Evolutionary conservation across 2,113 vertebrate genomes (phyloP), one percentile per base, ranked within the genome.

Genomic region (Pontoporia blainvillei): DNA sequence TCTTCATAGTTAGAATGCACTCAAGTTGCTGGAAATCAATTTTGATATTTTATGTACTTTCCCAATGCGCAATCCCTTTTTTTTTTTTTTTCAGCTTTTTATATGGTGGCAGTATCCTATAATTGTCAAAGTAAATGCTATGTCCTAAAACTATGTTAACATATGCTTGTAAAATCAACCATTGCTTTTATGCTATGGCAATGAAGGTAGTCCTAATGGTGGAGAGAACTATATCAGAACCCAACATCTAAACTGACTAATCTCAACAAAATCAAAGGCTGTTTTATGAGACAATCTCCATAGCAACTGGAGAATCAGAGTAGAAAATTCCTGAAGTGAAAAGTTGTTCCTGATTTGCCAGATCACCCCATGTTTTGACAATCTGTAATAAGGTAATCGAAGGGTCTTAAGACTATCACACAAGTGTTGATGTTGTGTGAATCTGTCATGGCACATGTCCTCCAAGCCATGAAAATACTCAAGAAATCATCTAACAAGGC

Each of bases 311-410:
- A 91, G 81, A 92, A 81, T 69, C 88, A 75, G 81, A 94, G 76
- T 81, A 82, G 52, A 96, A 96, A 95, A 96, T 85, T 94, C 81
- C 86, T 76, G 59, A 94, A 95, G 59, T 75, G 66, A 75, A 91
- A 96, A 97, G 81, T 96, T 97, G 94, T 44, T 91, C 83, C 78
- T 86, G 91, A 71, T 94, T 91, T 97, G 93, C 95, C 96, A 96
- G 93, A 94, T 96, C 90, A 93, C 78, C 34, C 78, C 83, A 94
- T 86, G 89, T 94, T 95, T 90, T 96, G 86, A 97, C 96, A 95
- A 61, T 93, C 83, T 95, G 90, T 83, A 97, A 93, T 69, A 96
- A 97, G 86, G 91, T 93, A 83, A 95, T 89, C 93, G 49, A 92
- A 95, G 83, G 86, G 94, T 91, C 94, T 94, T 72, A 44, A 90